Conservation (phyloP, 2,797 vertebrate genomes). For the Diplodus sargus region DNA sequence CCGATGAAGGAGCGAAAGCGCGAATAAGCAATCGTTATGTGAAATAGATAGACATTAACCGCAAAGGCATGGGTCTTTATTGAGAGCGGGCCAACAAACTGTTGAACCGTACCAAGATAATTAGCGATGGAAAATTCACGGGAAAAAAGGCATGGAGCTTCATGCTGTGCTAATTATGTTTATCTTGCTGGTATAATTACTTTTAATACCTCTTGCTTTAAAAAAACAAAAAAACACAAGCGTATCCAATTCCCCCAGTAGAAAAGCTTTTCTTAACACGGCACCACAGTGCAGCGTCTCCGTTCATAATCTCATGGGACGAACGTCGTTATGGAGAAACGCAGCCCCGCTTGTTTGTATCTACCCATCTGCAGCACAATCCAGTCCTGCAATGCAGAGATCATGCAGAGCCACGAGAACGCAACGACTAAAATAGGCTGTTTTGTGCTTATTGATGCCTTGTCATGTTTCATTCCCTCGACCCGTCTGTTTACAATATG, state of each 20-base stretch:
- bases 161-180: conserved; percentile 75
- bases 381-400: conserved; percentile 45
- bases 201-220: conserved; percentile 67
- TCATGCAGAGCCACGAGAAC: conserved; percentile 30
- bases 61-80: conserved; percentile 24
- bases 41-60: conserved; percentile 41
- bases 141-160: conserved; percentile 40
- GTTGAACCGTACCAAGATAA: conserved; percentile 65
- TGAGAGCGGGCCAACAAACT: conserved; percentile 49
- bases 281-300: conserved; percentile 44
- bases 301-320: conserved; percentile 64
- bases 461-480: conserved; percentile 59
- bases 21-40: conserved; percentile 42
- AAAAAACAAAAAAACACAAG: conserved; percentile 31
- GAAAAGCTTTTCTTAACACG: conserved; percentile 54
- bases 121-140: conserved; percentile 46
- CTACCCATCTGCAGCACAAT: conserved; percentile 52
- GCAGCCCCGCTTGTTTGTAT: conserved; percentile 54
- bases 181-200: conserved; percentile 76
- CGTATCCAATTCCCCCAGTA: conserved; percentile 45
- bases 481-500: conserved; percentile 51
- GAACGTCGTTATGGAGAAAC: conserved; percentile 46
- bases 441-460: conserved; percentile 59
- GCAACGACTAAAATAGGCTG: conserved; percentile 51
- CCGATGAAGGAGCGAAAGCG: conserved; percentile 2